These are phyloP conservation scores for Drosophila greeni DNA, from an alignment of 2,888 invertebrate genomes.

Conservation along the genomic window DNA sequence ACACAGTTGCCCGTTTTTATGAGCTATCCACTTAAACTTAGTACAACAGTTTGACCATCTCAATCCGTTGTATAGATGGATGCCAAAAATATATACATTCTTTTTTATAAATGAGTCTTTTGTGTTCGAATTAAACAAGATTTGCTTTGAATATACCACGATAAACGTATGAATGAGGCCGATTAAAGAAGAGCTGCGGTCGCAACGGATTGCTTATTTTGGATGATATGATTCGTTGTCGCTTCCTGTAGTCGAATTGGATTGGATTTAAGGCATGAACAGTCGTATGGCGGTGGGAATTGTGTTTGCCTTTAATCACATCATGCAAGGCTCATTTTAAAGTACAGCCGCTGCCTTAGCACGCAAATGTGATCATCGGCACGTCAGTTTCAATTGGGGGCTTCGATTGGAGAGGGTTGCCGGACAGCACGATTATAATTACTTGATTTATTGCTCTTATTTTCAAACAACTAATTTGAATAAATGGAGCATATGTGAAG, in stretches of 20 bases:
- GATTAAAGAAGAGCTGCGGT: slow-evolving; percentile 48
- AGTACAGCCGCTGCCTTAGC: slow-evolving; percentile 20
- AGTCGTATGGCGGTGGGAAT: slow-evolving; percentile 17
- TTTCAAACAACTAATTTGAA: slow-evolving; percentile 44
- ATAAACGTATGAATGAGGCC: slow-evolving; percentile 49
- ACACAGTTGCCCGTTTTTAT: slow-evolving; percentile 1
- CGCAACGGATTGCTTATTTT: slow-evolving; percentile 63
- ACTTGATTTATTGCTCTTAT: slow-evolving; percentile 29
- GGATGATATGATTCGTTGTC: slow-evolving; percentile 41
- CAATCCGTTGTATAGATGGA: slow-evolving; percentile 58
- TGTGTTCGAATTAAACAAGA: slow-evolving; percentile 65
- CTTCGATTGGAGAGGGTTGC: slow-evolving; percentile 63
- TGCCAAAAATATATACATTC: slow-evolving; percentile 49
- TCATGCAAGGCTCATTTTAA: slow-evolving; percentile 31
- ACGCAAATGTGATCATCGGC: slow-evolving; percentile 42
- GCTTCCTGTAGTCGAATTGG: slow-evolving; percentile 60
- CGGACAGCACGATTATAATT: slow-evolving; percentile 44
- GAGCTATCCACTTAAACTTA: slow-evolving; percentile 48
- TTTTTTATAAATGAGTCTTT: slow-evolving; percentile 54
- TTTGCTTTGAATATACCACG: slow-evolving; percentile 59
- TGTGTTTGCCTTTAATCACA: slow-evolving; percentile 30
- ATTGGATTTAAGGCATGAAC: slow-evolving; percentile 26
- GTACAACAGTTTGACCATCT: slow-evolving; percentile 54
- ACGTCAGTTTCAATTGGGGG: slow-evolving; percentile 54
- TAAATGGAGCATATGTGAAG: slow-evolving; percentile 63